Base-by-base conservation (phyloP, 2,113 vertebrate species). In the Malurus elegans region DNA sequence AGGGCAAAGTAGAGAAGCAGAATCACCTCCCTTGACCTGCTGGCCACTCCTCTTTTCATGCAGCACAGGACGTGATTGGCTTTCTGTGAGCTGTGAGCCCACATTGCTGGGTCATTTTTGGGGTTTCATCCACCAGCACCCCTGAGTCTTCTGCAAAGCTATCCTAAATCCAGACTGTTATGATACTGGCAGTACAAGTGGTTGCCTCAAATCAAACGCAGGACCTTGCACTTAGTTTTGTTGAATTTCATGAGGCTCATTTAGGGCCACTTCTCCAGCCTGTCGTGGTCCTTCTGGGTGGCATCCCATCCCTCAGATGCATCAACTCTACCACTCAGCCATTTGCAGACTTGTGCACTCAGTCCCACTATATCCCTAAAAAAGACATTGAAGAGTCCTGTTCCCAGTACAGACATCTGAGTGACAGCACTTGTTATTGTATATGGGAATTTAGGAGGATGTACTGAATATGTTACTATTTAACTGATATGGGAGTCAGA, bases 1-100 rank as follows among this genome's bases (percentile, higher is more conserved):
- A 9, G 4, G 8, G 16, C 0, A 2, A 17, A 38, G 26, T 4
- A 60, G 13, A 66, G 24, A 6, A 20, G 12, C 2, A 90, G 12
- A 60, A 54, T 60, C 5, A 40, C 18, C 8, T 71, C 16, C 28
- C 16, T 75, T 1, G 0, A 23, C 10, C 24, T 53, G 7, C 29
- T 75, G 47, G 6, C 4, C 20, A 29, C 1, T 4, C 1, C 14
- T 42, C 13, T 61, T 82, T 53, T 53, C 8, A 54, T 18, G 21
- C 9, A 69, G 31, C 8, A 19, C 10, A 78, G 45, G 26, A 38
- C 48, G 17, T 0, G 0, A 6, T 10, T 51, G 6, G 5, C 3
- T 31, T 74, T 45, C 51, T 79, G 36, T n/a, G n/a, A 12, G 16
- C 13, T 67, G 6, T 20, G 16, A 64, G 34, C 4, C 7, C 44